Conservation (phyloP, 2,113 vertebrate species). For the Mormoops blainvillei region DNA sequence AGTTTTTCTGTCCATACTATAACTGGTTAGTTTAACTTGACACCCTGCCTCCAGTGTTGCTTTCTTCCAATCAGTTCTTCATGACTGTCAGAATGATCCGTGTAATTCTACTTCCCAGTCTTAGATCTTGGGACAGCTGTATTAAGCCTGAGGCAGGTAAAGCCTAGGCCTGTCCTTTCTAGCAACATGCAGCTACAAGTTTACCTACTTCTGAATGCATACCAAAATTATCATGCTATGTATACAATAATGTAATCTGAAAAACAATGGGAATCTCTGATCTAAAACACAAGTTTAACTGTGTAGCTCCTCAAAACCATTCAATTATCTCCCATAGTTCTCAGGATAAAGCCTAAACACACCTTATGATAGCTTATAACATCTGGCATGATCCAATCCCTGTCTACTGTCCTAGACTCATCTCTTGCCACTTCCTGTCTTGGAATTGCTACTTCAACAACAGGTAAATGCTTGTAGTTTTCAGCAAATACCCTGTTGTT, state of each 20-base stretch:
- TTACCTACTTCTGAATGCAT: not conserved
- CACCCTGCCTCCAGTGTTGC: not conserved
- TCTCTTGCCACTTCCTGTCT: not conserved
- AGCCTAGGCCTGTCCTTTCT: not conserved
- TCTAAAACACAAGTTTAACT: not conserved
- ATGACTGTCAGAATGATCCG: not conserved
- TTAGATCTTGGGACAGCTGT: not conserved
- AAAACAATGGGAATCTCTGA: not conserved
- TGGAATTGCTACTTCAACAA: not conserved
- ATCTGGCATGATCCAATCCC: not conserved
- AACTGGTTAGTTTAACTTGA: not conserved
- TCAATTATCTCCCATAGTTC: not conserved
- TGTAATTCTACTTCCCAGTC: not conserved
- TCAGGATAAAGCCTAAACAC: not conserved
- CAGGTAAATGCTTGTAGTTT: not conserved
- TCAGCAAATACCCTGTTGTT: not conserved
- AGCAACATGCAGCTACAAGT: not conserved
- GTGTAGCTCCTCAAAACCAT: not conserved
- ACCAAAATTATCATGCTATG: not conserved
- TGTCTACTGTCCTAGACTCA: not conserved
- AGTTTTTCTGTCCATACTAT: not conserved
- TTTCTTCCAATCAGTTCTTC: slow-evolving; percentile 1
- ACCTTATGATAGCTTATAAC: not conserved
- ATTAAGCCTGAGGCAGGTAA: not conserved
- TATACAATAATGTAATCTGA: not conserved